A percentile compares a stretch with the other conserved stretches of the same genome.
Evolutionary conservation across 2,888 invertebrate species (phyloP).

Genomic region (Callyntrura guangdongensis): DNA sequence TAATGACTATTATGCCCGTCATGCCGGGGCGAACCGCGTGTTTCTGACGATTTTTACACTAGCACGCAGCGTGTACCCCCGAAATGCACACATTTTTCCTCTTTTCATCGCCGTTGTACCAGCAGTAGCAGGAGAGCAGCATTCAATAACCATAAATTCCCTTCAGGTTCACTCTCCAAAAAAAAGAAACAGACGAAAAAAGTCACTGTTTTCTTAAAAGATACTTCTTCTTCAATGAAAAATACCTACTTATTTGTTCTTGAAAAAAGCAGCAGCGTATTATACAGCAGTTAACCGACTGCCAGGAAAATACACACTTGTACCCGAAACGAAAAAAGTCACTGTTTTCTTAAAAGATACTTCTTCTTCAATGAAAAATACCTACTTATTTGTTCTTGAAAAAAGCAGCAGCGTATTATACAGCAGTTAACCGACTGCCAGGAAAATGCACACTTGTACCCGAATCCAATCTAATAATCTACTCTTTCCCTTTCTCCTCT

Average conservation of each 20-base stretch:
- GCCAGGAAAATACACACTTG: too few species aligned
- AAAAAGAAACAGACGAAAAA: neutral
- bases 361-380: constrained; percentile 23
- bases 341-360: constrained; percentile 2
- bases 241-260: too few species aligned
- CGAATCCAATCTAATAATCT: constrained; percentile 1
- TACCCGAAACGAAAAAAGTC: too few species aligned
- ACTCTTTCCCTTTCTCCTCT: neutral
- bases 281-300: too few species aligned
- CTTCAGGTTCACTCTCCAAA: constrained; percentile 37
- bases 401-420: too few species aligned
- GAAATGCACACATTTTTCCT: neutral
- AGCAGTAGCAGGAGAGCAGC: neutral
- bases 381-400: too few species aligned
- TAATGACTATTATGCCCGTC: neutral
- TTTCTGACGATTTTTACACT: constrained; percentile 38
- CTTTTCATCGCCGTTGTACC: neutral
- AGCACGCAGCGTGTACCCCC: too few species aligned
- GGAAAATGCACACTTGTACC: too few species aligned
- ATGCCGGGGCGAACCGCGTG: constrained; percentile 1
- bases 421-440: too few species aligned
- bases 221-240: constrained; percentile 27
- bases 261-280: too few species aligned
- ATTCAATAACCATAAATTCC: constrained; percentile 32
- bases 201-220: neutral